Evolutionary conservation across 1,140 invertebrate species (phyloP), one percentile per base, ranked within the genome.

Genomic region (Pemphigus obesinymphae): DNA sequence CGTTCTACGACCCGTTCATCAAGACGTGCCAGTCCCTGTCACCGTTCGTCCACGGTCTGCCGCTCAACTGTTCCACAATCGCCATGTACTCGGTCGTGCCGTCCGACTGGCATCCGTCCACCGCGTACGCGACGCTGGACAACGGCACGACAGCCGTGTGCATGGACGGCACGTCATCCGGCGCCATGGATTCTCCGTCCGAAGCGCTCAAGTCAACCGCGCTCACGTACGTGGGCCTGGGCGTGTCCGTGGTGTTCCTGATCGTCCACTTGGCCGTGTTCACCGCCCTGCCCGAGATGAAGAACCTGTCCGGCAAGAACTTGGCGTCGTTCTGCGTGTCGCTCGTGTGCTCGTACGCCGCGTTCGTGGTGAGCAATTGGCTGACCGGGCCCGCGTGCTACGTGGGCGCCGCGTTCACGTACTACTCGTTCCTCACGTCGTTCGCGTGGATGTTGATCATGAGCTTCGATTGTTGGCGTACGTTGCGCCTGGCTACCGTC

Each of bases 361-460:
- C 85, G 23, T 90, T 90, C 84, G 86, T 89, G 40, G 84, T 86
- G 4, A 87, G 87, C 20, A 58, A 82, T 20, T 87, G 87, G 55
- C 70, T 82, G 31, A 61, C 84, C 0, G 85, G 84, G 0, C 75
- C 72, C 6, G 45, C 85, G 6, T 89, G 89, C 82, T 84, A 84
- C 17, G 84, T 86, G 0, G 85, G 89, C 20, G 90, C 88, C 0
- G 85, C 89, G 0, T 73, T 86, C 20, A 87, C 89, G 3, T 89
- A 89, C 82, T 91, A 89, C 84, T 55, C 87, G 43, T 90, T 90
- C 84, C 86, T 91, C 37, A 87, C 88, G 0, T 87, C 90, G 0
- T 91, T 91, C 84, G 89, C 88, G 82, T 91, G 91, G 91, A 91
- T 90, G 88, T 88, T 89, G 63, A 88, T 90, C 2, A 88, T 91